These are phyloP conservation scores for Sminthopsis crassicaudata DNA, from an alignment of 2,113 vertebrate species.

Conservation along the genomic window DNA sequence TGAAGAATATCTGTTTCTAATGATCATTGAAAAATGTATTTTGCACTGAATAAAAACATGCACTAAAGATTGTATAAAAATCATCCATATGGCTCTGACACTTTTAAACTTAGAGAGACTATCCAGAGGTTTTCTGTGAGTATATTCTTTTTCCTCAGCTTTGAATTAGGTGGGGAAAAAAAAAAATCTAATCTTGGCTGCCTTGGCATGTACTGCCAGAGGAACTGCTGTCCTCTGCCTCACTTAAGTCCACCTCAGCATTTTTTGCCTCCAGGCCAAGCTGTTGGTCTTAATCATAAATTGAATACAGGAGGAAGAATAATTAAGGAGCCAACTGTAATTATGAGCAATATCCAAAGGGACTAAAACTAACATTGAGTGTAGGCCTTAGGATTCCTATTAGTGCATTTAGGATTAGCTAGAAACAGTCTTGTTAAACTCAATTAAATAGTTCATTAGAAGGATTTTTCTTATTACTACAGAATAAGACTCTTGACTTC, in stretches of 20 bases:
- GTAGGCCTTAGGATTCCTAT: slow-evolving; percentile 76
- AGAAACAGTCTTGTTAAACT: slow-evolving; percentile 80
- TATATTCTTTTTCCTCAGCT: background rate
- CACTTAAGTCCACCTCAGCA: slow-evolving; percentile 79
- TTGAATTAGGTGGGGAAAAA: slow-evolving; percentile 2
- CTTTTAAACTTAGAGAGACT: background rate
- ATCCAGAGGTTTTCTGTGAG: background rate
- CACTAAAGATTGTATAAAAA: background rate
- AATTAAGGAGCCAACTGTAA: slow-evolving; percentile 85
- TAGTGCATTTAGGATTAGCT: slow-evolving; percentile 81
- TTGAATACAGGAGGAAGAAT: slow-evolving; percentile 82
- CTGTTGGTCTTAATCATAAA: slow-evolving; percentile 82
- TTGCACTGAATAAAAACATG: slow-evolving; percentile 34
- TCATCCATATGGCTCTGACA: background rate
- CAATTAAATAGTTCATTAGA: slow-evolving; percentile 80
- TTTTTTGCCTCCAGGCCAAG: slow-evolving; percentile 76
- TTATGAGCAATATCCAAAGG: slow-evolving; percentile 83
- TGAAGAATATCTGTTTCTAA: slow-evolving; percentile 30
- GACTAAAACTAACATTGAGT: slow-evolving; percentile 78
- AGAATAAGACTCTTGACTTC: slow-evolving; percentile 69
- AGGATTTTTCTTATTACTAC: slow-evolving; percentile 74
- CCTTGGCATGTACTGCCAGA: slow-evolving; percentile 44
- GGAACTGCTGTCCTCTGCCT: slow-evolving; percentile 63
- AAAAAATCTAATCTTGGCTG: slow-evolving; percentile 51
- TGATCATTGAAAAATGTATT: slow-evolving; percentile 13